These are phyloP conservation scores for Bubo bubo DNA, from an alignment of 2,113 vertebrate genomes.

Conservation along the genomic window DNA sequence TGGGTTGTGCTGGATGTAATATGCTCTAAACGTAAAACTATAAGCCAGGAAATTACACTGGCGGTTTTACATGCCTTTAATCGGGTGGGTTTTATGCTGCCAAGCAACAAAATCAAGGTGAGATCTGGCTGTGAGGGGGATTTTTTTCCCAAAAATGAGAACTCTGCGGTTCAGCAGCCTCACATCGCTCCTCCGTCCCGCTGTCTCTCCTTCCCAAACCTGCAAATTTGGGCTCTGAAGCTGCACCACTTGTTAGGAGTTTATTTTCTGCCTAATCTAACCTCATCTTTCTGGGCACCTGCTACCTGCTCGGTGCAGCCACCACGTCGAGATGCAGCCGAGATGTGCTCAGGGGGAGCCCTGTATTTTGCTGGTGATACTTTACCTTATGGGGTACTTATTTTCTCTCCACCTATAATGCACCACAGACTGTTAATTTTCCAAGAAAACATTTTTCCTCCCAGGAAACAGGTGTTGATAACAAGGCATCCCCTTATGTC, in stretches of 20 bases:
- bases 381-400: neutral
- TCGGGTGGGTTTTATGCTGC: neutral
- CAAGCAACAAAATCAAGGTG: neutral
- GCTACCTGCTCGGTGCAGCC: neutral
- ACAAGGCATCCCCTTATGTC: neutral
- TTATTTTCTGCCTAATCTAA: neutral
- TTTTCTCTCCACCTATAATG: neutral
- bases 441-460: neutral
- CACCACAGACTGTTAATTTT: neutral
- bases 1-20: neutral
- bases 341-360: neutral
- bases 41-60: neutral
- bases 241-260: neutral
- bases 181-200: neutral
- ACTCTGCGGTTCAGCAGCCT: neutral
- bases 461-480: neutral
- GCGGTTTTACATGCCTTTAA: neutral
- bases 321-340: accelerated
- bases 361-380: neutral
- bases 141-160: neutral
- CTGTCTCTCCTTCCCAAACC: neutral
- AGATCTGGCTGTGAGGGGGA: neutral
- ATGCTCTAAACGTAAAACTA: neutral
- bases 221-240: neutral
- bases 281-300: neutral